phyloP scores from a whole-genome alignment of 2,888 invertebrate genomes.

The Cephalotes varians region DNA sequence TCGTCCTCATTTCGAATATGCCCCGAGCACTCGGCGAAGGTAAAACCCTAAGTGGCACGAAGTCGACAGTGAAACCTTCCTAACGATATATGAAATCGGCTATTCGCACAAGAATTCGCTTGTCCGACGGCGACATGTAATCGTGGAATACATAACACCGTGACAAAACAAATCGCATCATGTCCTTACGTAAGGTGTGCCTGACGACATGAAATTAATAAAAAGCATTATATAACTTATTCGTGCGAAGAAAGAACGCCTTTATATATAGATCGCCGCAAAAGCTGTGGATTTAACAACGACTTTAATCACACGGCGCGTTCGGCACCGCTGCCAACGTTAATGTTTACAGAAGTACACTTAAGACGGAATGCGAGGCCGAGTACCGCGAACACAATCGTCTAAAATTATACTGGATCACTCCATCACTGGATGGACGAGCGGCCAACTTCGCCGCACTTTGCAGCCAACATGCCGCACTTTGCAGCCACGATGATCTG shows the following conservation, averaged over 20 bases:
- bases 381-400: slow-evolving; percentile 13
- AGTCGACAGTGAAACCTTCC: slow-evolving; percentile 61
- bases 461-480: slow-evolving; percentile 52
- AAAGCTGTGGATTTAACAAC: not conserved
- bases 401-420: slow-evolving; percentile 39
- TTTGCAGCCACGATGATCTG: slow-evolving; percentile 65
- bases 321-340: slow-evolving; percentile 13
- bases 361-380: slow-evolving; percentile 15
- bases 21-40: slow-evolving; percentile 58
- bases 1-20: slow-evolving; percentile 69
- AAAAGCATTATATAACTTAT: slow-evolving; percentile 27
- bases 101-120: not conserved
- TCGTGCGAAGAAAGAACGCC: not conserved
- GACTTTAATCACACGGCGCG: not conserved
- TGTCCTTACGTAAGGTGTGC: slow-evolving; percentile 28
- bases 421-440: slow-evolving; percentile 4
- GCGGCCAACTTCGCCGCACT: slow-evolving; percentile 41
- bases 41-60: slow-evolving; percentile 63
- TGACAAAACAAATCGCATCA: slow-evolving; percentile 20
- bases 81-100: not conserved
- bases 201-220: slow-evolving; percentile 32
- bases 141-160: not conserved
- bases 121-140: not conserved
- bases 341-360: slow-evolving; percentile 21
- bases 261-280: not conserved